phyloP scores from a whole-genome alignment of 92 coral and sea anemone species.

The Umimayanthus kanabou region DNA sequence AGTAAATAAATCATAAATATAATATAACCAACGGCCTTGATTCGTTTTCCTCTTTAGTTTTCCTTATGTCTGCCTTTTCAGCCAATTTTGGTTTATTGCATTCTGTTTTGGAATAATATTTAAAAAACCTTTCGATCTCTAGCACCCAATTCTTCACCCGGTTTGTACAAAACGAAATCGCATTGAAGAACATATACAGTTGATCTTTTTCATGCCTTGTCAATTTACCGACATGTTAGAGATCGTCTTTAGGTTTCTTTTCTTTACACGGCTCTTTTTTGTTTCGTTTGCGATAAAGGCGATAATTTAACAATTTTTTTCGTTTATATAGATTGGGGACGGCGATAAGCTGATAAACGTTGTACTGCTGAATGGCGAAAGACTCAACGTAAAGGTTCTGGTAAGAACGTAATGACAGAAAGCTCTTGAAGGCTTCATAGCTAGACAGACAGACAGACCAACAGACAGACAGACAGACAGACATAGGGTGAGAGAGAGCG shows the following conservation, averaged over 20 bases:
- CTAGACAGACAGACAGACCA: no score
- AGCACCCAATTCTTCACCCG: neutral
- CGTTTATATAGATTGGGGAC: slow-evolving; percentile 86
- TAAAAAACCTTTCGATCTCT: neutral
- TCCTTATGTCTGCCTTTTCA: neutral
- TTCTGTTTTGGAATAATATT: neutral
- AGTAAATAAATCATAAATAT: neutral
- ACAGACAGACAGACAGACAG: no score
- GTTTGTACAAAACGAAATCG: neutral
- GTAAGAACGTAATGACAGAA: slow-evolving; percentile 41
- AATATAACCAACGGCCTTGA: neutral
- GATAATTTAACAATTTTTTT: neutral
- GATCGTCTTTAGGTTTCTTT: neutral
- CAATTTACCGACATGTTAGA: neutral
- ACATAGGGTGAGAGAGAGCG: no score
- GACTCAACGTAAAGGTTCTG: slow-evolving; percentile 95
- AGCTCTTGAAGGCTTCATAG: neutral
- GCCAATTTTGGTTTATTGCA: neutral
- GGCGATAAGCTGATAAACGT: slow-evolving; percentile 98
- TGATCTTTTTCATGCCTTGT: neutral
- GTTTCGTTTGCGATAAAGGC: neutral
- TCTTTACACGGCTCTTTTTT: neutral
- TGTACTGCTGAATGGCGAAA: slow-evolving; percentile 90
- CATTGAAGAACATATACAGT: neutral
- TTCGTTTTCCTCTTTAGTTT: neutral